Conservation (phyloP, 2,797 vertebrate genomes). For the Cygnus olor region DNA sequence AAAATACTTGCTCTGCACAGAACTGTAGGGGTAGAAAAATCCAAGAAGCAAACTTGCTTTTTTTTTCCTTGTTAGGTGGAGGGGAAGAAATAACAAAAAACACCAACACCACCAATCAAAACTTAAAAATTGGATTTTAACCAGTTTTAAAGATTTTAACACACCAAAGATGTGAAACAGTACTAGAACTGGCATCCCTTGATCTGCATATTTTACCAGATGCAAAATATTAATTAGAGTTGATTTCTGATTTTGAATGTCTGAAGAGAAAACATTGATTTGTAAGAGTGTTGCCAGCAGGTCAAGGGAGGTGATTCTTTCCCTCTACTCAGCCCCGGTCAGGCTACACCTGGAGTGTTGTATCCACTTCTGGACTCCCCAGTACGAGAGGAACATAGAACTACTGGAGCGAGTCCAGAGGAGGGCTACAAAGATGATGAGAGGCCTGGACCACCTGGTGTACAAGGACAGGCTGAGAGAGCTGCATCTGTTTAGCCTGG, state of each 20-base stretch:
- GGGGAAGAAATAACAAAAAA: no score
- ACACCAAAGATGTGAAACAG: rapidly evolving
- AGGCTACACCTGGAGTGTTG: no score
- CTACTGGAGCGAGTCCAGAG: no score
- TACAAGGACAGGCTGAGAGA: no score
- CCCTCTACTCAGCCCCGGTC: no score
- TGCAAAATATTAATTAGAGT: background rate
- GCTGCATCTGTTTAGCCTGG: no score
- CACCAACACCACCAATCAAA: background rate
- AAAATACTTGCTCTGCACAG: background rate
- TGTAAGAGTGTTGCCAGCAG: no score
- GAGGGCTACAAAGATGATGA: no score
- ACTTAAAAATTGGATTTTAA: background rate
- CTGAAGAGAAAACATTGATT: background rate
- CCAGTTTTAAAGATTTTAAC: background rate
- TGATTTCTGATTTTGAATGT: background rate
- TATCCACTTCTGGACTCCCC: no score
- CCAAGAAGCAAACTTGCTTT: background rate
- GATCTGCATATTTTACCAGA: rapidly evolving
- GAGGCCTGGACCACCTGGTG: no score
- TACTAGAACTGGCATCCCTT: background rate
- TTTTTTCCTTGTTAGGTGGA: background rate
- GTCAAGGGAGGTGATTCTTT: no score
- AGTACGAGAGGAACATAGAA: no score
- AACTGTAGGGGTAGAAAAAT: background rate